A percentile compares a stretch with the other conserved stretches of the same genome.
These are phyloP conservation scores for Megathymus violae DNA, from an alignment of 1,140 invertebrate species.

Conservation along the genomic window DNA sequence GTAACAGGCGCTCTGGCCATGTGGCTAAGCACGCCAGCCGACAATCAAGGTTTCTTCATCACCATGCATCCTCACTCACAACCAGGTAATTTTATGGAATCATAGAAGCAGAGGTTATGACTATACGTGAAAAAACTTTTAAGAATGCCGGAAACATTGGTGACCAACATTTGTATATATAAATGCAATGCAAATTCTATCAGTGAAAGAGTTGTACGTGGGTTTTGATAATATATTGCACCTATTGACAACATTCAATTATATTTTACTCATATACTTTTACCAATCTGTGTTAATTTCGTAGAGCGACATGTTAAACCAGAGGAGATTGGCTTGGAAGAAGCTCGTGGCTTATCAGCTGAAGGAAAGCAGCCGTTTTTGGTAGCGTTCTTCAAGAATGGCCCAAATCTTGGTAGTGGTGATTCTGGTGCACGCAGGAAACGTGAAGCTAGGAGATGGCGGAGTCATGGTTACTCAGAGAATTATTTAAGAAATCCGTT, in stretches of 20 bases:
- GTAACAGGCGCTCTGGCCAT: conserved; percentile 88
- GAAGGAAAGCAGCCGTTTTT: conserved; percentile 95
- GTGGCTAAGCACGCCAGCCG: conserved; percentile 90
- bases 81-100: conserved; percentile 78
- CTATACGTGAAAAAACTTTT: no score
- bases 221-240: no score
- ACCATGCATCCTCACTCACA: conserved; percentile 89
- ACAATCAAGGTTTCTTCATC: conserved; percentile 96
- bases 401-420: conserved; percentile 67
- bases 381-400: conserved; percentile 92
- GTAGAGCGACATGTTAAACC: conserved; percentile 91
- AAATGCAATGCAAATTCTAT: no score
- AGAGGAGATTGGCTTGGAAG: conserved; percentile 92
- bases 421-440: conserved; percentile 79
- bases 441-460: conserved; percentile 78
- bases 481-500: conserved; percentile 85
- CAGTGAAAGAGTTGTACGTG: no score
- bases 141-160: not conserved
- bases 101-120: not conserved
- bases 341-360: conserved; percentile 88
- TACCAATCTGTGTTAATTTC: conserved; percentile 32
- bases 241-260: no score
- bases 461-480: conserved; percentile 71
- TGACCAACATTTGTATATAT: no score
- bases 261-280: conserved; percentile 6